These are phyloP conservation scores for Leptopilina clavipes DNA, from an alignment of 1,140 invertebrate genomes.

Conservation along the genomic window DNA sequence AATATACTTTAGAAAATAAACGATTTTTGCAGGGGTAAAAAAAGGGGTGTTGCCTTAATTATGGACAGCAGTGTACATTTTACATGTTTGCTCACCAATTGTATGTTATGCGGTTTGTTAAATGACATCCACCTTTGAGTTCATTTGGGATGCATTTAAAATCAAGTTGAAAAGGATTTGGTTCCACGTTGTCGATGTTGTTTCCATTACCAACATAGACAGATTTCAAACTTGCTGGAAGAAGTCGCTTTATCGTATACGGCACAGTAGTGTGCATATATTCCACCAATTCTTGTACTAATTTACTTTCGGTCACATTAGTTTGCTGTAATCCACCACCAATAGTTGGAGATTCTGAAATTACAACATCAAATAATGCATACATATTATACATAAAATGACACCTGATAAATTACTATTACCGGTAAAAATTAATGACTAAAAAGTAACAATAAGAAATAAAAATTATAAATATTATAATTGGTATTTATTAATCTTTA, in stretches of 20 bases:
- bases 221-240: constrained; percentile 90
- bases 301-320: constrained; percentile 74
- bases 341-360: constrained; percentile 49
- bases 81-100: constrained; percentile 84
- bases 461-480: too few relatives aligned
- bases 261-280: constrained; percentile 86
- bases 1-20: too few relatives aligned
- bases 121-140: constrained; percentile 88
- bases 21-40: too few relatives aligned
- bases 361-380: constrained; percentile 36
- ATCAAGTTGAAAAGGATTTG: constrained; percentile 83
- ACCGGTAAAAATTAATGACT: too few relatives aligned
- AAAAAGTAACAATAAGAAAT: too few relatives aligned
- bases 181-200: constrained; percentile 67
- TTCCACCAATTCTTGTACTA: constrained; percentile 82
- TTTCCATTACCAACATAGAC: constrained; percentile 78
- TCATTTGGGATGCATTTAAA: constrained; percentile 78
- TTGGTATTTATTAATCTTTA: too few relatives aligned
- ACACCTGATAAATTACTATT: too few relatives aligned
- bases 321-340: constrained; percentile 58
- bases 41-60: too few relatives aligned
- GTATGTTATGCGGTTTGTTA: constrained; percentile 89
- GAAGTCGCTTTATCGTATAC: constrained; percentile 89
- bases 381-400: too few relatives aligned
- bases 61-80: too few relatives aligned